Conservation (phyloP, 2,888 invertebrate genomes). For the Strigamia maritima region DNA sequence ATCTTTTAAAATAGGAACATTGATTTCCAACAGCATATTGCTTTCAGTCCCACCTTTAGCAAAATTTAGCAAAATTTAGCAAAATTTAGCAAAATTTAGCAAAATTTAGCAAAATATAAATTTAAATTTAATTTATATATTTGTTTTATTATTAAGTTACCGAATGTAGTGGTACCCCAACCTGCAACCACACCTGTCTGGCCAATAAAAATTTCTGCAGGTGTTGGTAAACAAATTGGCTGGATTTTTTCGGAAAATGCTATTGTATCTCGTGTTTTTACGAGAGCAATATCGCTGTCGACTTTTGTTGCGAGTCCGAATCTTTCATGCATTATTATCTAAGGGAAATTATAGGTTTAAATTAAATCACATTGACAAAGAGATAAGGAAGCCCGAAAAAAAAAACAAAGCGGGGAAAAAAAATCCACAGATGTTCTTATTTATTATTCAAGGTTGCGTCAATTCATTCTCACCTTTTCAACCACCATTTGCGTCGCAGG, state of each 20-base stretch:
- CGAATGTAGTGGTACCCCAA: constrained; percentile 66
- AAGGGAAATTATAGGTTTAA: neutral
- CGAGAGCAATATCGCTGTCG: constrained; percentile 23
- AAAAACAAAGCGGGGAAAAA: neutral
- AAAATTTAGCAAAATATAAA: neutral
- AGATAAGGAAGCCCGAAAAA: neutral
- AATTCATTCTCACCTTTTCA: neutral
- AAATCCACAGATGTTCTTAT: neutral
- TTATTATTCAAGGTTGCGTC: constrained; percentile 7
- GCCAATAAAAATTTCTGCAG: constrained; percentile 54
- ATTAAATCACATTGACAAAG: neutral
- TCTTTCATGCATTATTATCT: constrained; percentile 28
- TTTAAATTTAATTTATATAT: neutral
- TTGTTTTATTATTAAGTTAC: constrained; percentile 46
- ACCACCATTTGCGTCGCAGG: neutral
- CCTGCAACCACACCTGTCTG: constrained; percentile 69
- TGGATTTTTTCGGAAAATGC: constrained; percentile 61
- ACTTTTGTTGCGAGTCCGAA: neutral
- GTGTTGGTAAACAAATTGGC: constrained; percentile 72
- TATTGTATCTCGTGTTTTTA: neutral
- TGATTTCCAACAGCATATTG: constrained; percentile 72
- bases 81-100: neutral
- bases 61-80: neutral
- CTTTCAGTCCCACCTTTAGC: constrained; percentile 58
- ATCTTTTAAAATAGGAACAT: constrained; percentile 66